Base-by-base conservation (phyloP, 2,888 invertebrate genomes). In the Drosophila sordidula region DNA sequence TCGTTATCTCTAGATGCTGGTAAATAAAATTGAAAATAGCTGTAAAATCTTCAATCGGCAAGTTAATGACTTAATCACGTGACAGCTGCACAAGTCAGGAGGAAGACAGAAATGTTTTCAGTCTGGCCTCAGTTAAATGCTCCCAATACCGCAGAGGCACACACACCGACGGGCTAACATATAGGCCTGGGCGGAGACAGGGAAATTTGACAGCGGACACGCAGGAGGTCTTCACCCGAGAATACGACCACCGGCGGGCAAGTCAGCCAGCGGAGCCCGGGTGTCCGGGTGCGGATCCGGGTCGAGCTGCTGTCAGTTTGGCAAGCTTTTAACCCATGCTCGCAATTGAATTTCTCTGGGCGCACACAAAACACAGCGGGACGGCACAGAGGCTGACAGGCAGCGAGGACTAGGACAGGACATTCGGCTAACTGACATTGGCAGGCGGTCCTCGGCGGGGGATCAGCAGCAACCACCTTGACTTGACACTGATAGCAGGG, bases 401-500 rank as follows among this genome's bases (percentile, higher is more conserved):
- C 55, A 38, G 29, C 26, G 16, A 38, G 39, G 51, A 50, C 51
- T 38, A 62, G 51, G 52, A 63, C 68, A 75, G 75, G 78, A 75
- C 75, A 69, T 70, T 68, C 59, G 71, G 80, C 78, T 87, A 87
- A 87, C 73, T 78, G 80, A 73, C 78, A 74, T 71, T 79, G 79
- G 77, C 86, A 78, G 87, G 79, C 70, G 82, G 84, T 76, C 62
- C 78, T 32, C 61, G 62, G 51, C 62, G 66, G 65, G 65, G 62
- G 51, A 55, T 58, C 62, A 26, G 11, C 71, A 69, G 55, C 67
- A 66, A 68, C 80, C 75, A 80, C 78, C 76, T 80, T 66, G 80
- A 78, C 74, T 76, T 83, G 83, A 81, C 75, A 89, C 78, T 87
- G 90, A 89, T 89, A 89, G 75, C 65, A 42, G 62, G 61, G 46